Conservation (phyloP, 2,113 vertebrate species). For the Poecile atricapillus region DNA sequence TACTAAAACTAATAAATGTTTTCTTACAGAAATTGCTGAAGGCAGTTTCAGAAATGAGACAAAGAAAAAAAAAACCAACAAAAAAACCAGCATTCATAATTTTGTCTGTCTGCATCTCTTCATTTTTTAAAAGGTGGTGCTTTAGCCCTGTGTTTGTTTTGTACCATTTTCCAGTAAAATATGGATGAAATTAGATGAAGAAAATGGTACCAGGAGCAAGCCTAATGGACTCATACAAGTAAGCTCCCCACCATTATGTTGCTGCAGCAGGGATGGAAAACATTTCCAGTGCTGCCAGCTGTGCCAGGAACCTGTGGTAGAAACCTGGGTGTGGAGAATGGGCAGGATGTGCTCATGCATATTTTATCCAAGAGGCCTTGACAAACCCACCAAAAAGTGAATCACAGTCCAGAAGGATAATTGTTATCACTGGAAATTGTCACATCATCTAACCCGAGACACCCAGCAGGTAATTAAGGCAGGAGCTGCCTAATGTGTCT, state of each 20-base stretch:
- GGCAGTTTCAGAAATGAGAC: neutral
- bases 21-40: constrained; percentile 28
- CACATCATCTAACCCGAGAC: neutral
- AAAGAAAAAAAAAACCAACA: neutral
- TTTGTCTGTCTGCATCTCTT: neutral
- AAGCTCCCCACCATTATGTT: neutral
- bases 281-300: neutral
- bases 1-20: neutral
- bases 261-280: neutral
- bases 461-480: neutral
- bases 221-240: neutral
- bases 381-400: constrained; percentile 11
- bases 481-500: neutral
- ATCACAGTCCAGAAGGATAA: neutral
- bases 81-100: neutral
- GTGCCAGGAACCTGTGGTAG: neutral
- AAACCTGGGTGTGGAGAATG: neutral
- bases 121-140: neutral
- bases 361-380: constrained; percentile 14
- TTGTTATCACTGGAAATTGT: constrained; percentile 6
- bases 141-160: neutral
- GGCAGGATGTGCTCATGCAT: neutral
- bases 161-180: neutral
- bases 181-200: neutral
- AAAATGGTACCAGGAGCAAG: neutral